Conservation (phyloP, 2,113 vertebrate species). For the Equus quagga region DNA sequence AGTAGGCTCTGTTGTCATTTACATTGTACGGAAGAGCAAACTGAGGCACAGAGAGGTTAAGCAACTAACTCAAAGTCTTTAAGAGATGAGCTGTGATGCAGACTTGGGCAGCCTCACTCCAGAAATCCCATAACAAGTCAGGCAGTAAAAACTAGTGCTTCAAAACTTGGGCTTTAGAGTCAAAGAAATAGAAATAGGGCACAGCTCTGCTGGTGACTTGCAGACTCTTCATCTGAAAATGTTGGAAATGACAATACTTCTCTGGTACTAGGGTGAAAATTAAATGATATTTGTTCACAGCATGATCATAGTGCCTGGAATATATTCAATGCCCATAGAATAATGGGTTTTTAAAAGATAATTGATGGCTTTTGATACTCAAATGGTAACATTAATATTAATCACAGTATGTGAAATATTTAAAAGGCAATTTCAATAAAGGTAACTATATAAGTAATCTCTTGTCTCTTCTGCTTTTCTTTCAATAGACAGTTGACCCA, state of each 20-base stretch:
- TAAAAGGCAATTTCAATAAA: background rate
- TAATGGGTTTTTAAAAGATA: background rate
- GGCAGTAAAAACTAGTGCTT: background rate
- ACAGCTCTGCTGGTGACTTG: background rate
- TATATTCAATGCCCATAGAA: background rate
- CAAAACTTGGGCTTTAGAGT: background rate
- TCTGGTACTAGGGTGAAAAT: background rate
- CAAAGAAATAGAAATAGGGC: background rate
- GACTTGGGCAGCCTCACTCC: background rate
- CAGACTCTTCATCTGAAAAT: background rate
- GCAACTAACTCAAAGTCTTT: background rate
- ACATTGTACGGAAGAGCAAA: background rate
- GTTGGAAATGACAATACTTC: background rate
- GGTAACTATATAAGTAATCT: background rate
- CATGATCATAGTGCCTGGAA: background rate
- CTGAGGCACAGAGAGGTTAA: background rate
- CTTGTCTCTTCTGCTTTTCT: background rate
- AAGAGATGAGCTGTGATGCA: background rate
- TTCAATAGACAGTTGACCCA: background rate
- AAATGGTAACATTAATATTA: background rate
- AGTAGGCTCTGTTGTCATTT: background rate
- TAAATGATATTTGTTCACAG: background rate
- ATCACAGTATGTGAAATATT: background rate
- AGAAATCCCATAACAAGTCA: background rate
- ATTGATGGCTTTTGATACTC: background rate